Conservation (phyloP, 2,113 vertebrate genomes). For the Dromaius novaehollandiae region DNA sequence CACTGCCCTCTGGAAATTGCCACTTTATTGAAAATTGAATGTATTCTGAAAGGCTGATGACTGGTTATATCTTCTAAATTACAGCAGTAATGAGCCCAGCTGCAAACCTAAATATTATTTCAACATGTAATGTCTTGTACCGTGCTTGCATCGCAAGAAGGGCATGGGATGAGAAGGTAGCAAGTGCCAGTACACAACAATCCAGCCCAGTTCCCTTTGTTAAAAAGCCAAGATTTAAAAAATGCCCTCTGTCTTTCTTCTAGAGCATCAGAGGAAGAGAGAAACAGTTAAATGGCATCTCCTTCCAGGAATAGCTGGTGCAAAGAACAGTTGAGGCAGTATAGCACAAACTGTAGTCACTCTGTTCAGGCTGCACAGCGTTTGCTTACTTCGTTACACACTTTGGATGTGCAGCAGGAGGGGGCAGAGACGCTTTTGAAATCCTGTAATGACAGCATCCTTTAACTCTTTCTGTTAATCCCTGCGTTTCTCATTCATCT, state of each 20-base stretch:
- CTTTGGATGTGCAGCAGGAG: neutral
- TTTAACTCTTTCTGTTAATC: neutral
- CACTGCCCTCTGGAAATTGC: conserved; percentile 1
- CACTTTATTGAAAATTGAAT: neutral
- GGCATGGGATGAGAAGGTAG: neutral
- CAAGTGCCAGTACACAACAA: neutral
- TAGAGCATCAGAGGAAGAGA: conserved; percentile 27
- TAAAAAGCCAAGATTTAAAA: neutral
- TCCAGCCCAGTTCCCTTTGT: neutral
- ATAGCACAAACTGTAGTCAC: neutral
- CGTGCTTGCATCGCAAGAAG: neutral
- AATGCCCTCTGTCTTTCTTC: neutral
- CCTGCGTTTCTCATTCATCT: neutral
- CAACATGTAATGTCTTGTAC: neutral
- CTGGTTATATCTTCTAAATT: conserved; percentile 9
- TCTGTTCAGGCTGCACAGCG: conserved; percentile 17
- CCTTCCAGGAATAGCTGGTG: conserved; percentile 48
- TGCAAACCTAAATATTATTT: conserved; percentile 37
- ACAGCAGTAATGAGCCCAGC: neutral
- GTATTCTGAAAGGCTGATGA: conserved; percentile 22
- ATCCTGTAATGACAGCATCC: neutral
- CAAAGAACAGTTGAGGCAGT: conserved; percentile 45
- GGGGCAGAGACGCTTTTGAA: neutral
- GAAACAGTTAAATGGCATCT: conserved; percentile 29
- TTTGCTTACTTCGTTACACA: neutral